These are phyloP conservation scores for Chloropsis hardwickii DNA, from an alignment of 2,113 vertebrate species.

Conservation along the genomic window DNA sequence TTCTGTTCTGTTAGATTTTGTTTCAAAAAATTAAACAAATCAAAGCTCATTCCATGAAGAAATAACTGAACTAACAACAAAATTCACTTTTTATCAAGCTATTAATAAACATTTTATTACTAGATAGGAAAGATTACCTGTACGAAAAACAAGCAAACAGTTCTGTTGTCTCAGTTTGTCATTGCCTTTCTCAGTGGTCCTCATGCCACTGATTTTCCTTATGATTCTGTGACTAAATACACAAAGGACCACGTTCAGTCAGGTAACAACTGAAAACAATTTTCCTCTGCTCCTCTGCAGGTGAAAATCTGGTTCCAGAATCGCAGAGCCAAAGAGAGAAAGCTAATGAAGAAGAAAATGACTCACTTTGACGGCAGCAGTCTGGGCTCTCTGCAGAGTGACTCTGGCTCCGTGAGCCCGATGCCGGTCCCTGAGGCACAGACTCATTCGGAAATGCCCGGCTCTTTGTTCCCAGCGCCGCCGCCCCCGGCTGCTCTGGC, in stretches of 20 bases:
- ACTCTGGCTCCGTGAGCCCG: conserved; percentile 87
- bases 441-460: conserved; percentile 59
- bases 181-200: background rate
- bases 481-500: background rate
- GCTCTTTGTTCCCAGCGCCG: conserved; percentile 75
- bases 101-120: background rate
- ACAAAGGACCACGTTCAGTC: background rate
- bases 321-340: conserved; percentile 89
- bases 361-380: conserved; percentile 82
- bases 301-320: conserved; percentile 97
- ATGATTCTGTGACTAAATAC: background rate
- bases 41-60: background rate
- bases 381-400: conserved; percentile 86
- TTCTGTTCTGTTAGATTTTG: background rate
- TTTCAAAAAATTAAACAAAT: background rate
- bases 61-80: background rate
- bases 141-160: background rate
- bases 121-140: background rate
- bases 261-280: background rate
- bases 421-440: conserved; percentile 78
- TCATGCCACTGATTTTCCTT: background rate
- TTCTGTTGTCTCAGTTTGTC: background rate
- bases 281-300: conserved; percentile 60
- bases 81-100: background rate
- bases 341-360: conserved; percentile 93